A percentile compares a stretch with the other conserved stretches of the same genome.
These are phyloP conservation scores for Whitmania pigra DNA, from an alignment of 1,140 invertebrate species.

Conservation along the genomic window DNA sequence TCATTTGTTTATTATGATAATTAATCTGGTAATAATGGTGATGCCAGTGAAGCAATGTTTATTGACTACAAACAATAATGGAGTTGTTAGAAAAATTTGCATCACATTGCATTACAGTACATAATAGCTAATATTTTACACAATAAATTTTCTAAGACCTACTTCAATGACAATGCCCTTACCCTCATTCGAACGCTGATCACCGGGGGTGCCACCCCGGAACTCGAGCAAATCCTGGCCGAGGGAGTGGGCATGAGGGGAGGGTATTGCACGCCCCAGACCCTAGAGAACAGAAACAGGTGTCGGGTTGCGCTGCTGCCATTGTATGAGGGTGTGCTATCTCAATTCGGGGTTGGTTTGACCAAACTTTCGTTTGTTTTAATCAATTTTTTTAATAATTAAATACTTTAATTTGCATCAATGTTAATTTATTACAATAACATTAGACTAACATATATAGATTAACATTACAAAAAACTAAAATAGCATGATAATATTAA, in stretches of 20 bases:
- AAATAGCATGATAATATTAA: no score
- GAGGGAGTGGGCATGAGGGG: constrained; percentile 29
- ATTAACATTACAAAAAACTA: no score
- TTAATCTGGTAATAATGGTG: not conserved
- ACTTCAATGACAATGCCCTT: constrained; percentile 31
- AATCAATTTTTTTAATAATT: not conserved
- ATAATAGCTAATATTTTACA: no score
- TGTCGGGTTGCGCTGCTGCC: constrained; percentile 96
- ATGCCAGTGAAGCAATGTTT: not conserved
- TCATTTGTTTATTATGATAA: no score
- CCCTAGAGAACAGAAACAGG: constrained; percentile 76
- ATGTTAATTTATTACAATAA: not conserved
- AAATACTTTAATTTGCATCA: not conserved
- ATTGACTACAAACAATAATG: no score
- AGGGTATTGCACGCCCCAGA: constrained; percentile 54
- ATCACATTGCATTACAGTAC: no score
- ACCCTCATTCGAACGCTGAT: constrained; percentile 31
- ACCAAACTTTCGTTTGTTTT: not conserved
- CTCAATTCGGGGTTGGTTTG: constrained; percentile 62
- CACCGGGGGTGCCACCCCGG: constrained; percentile 32
- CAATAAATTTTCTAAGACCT: constrained; percentile 23
- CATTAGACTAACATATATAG: no score
- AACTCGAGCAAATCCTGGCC: constrained; percentile 33
- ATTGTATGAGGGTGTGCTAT: constrained; percentile 85
- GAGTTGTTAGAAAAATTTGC: no score